Evolutionary conservation across 2,888 invertebrate genomes (phyloP), one percentile per base, ranked within the genome.

Genomic region (Agapostemon virescens): DNA sequence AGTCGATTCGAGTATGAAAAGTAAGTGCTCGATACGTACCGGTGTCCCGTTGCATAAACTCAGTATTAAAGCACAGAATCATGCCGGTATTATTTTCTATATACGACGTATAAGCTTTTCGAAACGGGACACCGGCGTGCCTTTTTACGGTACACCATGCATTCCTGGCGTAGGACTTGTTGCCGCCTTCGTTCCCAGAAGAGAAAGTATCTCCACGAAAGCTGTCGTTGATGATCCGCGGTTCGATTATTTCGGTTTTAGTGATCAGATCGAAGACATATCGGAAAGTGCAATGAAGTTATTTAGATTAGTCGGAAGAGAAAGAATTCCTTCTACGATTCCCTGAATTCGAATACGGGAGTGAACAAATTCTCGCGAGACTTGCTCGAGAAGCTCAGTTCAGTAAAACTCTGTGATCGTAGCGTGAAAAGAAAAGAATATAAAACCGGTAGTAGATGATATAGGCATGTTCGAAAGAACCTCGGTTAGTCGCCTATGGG

Each of bases 331-430:
- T 82, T 82, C n/a, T 13, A 40, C 58, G 61, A 63, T 82, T 67
- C 66, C 73, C 66, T 71, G 49, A 64, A 69, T 78, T 75, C 79
- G 77, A 80, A 76, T 76, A 67, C 49, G 79, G 81, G 77, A 66
- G 73, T 72, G 80, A 84, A 81, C 81, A 85, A 87, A 85, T 86
- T 89, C 83, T 88, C 86, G 86, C 82, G 86, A 88, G 90, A 88
- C 89, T 49, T 87, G 89, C 88, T 89, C 86, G 89, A 88, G 85
- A 86, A 88, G 85, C 88, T 90, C 88, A 88, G 88, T 91, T 91
- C 90, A 89, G 88, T 79, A 90, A 91, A 89, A 90, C 91, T n/a
- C n/a, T 92, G 92, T 92, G 92, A 92, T 92, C 89, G 89, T 92
- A 92, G 90, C 81, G 81, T 63, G 74, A 49, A 72, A 40, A 72